Conservation (phyloP, 2,797 vertebrate genomes). For the Parotocinclus haroldoi region DNA sequence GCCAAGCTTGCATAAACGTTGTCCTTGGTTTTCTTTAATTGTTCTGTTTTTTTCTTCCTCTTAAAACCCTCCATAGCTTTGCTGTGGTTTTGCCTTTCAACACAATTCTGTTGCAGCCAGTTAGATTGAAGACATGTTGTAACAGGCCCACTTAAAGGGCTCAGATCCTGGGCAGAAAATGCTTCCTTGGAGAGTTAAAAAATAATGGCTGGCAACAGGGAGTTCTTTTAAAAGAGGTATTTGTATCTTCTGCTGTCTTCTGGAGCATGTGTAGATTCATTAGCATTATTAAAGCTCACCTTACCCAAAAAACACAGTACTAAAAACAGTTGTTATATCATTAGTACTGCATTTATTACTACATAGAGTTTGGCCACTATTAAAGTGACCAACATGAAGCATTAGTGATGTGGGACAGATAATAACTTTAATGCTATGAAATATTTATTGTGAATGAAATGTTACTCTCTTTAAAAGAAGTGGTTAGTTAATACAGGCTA, state of each 20-base stretch:
- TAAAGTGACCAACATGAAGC: no score
- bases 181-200: conserved; percentile 49
- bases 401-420: no score
- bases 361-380: no score
- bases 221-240: conserved; percentile 43
- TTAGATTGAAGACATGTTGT: conserved; percentile 54
- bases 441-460: no score
- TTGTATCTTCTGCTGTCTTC: conserved; percentile 25
- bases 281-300: conserved; percentile 38
- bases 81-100: conserved; percentile 58
- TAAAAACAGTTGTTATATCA: no score
- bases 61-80: conserved; percentile 27
- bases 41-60: conserved; percentile 42
- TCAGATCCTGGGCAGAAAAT: conserved; percentile 57
- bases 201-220: conserved; percentile 58
- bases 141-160: conserved; percentile 51
- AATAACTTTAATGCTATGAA: no score
- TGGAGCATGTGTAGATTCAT: conserved; percentile 36
- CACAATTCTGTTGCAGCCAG: conserved; percentile 47
- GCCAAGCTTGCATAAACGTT: conserved; percentile 43
- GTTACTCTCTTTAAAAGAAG: no score
- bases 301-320: conserved; percentile 30
- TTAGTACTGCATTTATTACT: no score
- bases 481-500: no score
- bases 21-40: conserved; percentile 56